Evolutionary conservation across 1,140 invertebrate species (phyloP).

Genomic region (Drosophila nannoptera): DNA sequence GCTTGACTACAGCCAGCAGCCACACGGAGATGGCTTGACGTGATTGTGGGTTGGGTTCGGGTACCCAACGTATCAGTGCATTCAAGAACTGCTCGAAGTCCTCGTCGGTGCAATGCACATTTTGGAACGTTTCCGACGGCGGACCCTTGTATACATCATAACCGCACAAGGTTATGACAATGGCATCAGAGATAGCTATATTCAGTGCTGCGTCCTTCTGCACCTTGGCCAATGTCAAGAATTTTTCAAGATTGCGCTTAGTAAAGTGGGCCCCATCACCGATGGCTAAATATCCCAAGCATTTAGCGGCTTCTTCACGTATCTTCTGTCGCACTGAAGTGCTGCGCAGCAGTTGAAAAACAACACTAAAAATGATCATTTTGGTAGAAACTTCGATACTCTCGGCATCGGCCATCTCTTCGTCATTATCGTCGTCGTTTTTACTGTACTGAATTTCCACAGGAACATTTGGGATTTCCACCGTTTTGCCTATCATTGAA

Average conservation of each 20-base stretch:
- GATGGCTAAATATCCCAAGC: constrained; percentile 74
- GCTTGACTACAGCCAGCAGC: constrained; percentile 90
- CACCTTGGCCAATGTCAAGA: constrained; percentile 64
- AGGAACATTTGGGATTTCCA: constrained; percentile 71
- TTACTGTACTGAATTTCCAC: constrained; percentile 56
- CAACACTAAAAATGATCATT: constrained; percentile 61
- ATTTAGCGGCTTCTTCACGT: constrained; percentile 72
- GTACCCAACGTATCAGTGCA: constrained; percentile 85
- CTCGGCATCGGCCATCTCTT: constrained; percentile 61
- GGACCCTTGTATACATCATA: constrained; percentile 80
- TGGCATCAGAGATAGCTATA: constrained; percentile 77
- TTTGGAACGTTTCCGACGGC: constrained; percentile 83
- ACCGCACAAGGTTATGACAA: constrained; percentile 74
- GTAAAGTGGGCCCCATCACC: constrained; percentile 77
- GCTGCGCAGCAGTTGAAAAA: constrained; percentile 69
- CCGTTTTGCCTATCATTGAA: constrained; percentile 75
- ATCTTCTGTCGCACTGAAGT: constrained; percentile 68
- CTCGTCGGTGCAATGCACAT: constrained; percentile 80
- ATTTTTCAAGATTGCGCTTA: constrained; percentile 70
- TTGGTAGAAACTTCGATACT: constrained; percentile 68
- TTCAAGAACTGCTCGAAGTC: constrained; percentile 85
- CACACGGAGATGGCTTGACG: constrained; percentile 87
- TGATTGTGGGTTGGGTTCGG: constrained; percentile 89
- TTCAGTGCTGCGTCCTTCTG: constrained; percentile 77
- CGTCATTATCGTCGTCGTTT: constrained; percentile 57